Percentiles rank a stretch among this genome's conserved stretches.
Evolutionary conservation across 2,888 invertebrate genomes (phyloP).

Genomic region (Apamea epomidion): DNA sequence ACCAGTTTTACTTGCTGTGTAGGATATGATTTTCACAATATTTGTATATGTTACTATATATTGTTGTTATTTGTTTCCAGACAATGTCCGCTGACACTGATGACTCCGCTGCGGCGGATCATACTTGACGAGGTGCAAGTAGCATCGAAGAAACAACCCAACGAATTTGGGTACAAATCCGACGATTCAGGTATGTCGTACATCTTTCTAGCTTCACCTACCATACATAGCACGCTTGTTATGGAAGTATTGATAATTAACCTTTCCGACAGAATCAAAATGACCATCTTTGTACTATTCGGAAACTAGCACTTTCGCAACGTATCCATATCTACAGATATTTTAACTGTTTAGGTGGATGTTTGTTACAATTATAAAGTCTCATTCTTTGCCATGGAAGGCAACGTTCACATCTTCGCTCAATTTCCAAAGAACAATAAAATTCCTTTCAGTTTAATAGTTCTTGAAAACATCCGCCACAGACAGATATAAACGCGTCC

Average conservation of each 20-base stretch:
- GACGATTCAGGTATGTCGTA: conserved; percentile 90
- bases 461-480: conserved; percentile 54
- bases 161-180: conserved; percentile 91
- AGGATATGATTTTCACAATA: background rate
- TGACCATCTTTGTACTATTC: conserved; percentile 6
- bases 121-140: conserved; percentile 92
- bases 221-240: conserved; percentile 5
- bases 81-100: conserved; percentile 92
- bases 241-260: conserved; percentile 3
- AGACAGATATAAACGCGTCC: conserved; percentile 50
- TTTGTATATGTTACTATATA: conserved; percentile 36
- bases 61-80: conserved; percentile 83
- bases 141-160: conserved; percentile 92
- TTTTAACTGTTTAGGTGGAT: background rate
- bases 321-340: background rate
- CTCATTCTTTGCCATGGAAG: background rate
- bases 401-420: conserved; percentile 11
- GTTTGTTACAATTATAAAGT: background rate
- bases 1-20: too few relatives aligned
- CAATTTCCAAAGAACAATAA: conserved; percentile 57
- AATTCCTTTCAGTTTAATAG: conserved; percentile 55
- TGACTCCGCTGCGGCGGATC: conserved; percentile 92
- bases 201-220: background rate
- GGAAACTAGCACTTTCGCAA: conserved; percentile 20
- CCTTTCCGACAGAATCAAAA: background rate